Base-by-base conservation (phyloP, 2,888 invertebrate genomes). In the Copidosoma aretas region DNA sequence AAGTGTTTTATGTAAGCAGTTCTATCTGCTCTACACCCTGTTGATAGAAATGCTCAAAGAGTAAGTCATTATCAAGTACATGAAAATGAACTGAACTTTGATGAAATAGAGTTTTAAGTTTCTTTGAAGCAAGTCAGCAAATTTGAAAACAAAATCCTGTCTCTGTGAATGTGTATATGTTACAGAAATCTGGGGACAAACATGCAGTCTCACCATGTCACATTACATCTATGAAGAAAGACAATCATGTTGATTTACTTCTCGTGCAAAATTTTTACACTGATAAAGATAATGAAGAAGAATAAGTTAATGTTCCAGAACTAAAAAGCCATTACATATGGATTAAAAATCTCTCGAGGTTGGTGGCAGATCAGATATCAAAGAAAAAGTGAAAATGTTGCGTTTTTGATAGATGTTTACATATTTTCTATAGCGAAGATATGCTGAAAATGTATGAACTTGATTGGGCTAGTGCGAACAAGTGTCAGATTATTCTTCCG, bases 81-180 rank as follows among this genome's bases (percentile, higher is more conserved):
- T 43, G 21, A 60, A 0, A 57, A 54, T 15, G 59, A 67, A 15
- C 32, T 32, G 8, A 32, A 32, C 8, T 32, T 32, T 8, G 8
- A 32, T 32, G 32, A 8, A 32, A 32, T 32, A 74, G 19, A 70
- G 75, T 19, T 75, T 75, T 54, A 62, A 70, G 1, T 10, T 75
- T 78, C 58, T 76, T 77, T 1, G 61, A 76, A 17, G 62, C 63
- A 74, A 32, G 72, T 79, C 21, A 1, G 22, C 1, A 73, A 67
- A 54, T 75, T 77, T 58, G 75, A 77, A 56, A 70, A 8, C n/a
- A 67, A 10, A 77, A 77, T 58, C 21, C 65, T 41, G 46, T 77
- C 32, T 73, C 71, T n/a, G 43, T 75, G 1, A 72, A 64, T 10
- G 14, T 70, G 21, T 64, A 70, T 8, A 52, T 62, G 39, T 65